phyloP scores from a whole-genome alignment of 1,140 invertebrate species.

The Oncopeltus fasciatus region DNA sequence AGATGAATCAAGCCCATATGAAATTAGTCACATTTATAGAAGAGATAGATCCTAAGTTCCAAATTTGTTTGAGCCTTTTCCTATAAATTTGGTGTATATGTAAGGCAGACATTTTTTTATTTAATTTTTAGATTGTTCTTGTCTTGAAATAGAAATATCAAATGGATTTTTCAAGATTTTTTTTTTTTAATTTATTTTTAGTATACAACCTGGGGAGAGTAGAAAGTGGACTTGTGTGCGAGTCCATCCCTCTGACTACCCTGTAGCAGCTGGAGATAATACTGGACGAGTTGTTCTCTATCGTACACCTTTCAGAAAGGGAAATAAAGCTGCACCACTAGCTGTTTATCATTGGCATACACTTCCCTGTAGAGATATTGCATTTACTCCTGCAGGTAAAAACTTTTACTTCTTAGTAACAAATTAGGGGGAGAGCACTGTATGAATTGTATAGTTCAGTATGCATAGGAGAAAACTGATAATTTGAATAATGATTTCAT shows the following conservation, averaged over 20 bases:
- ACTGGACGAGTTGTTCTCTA: constrained; percentile 45
- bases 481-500: too few relatives aligned
- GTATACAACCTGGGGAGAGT: constrained; percentile 30
- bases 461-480: too few relatives aligned
- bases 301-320: constrained; percentile 7
- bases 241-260: constrained; percentile 49
- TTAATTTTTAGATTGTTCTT: background rate
- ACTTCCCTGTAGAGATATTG: constrained; percentile 49
- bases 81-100: too few relatives aligned
- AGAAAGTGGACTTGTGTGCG: constrained; percentile 48
- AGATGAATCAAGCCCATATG: too few relatives aligned
- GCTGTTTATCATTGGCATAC: constrained; percentile 66
- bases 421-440: too few relatives aligned
- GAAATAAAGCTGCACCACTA: constrained; percentile 30
- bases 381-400: constrained; percentile 52
- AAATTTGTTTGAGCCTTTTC: too few relatives aligned
- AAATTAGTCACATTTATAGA: too few relatives aligned
- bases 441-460: too few relatives aligned
- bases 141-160: constrained; percentile 6
- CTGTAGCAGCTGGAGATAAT: constrained; percentile 53
- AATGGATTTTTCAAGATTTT: constrained; percentile 12
- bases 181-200: constrained; percentile 19
- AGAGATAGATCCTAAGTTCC: too few relatives aligned
- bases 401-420: too few relatives aligned
- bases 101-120: too few relatives aligned